These are phyloP conservation scores for Euglossa dilemma DNA, from an alignment of 1,140 invertebrate genomes.

Conservation along the genomic window DNA sequence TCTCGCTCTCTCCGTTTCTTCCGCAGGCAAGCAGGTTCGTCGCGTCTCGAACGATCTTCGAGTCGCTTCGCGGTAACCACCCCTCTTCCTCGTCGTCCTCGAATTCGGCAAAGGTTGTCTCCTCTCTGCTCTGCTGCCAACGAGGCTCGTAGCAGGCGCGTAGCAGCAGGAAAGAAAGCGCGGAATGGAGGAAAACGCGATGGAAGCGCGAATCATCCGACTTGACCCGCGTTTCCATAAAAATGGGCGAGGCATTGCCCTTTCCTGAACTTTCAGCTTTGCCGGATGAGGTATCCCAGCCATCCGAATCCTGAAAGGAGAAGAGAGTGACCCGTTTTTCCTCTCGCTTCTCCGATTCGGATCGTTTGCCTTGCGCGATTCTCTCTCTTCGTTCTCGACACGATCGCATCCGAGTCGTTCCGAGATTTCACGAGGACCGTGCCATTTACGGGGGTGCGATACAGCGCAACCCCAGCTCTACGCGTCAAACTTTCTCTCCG, in stretches of 20 bases:
- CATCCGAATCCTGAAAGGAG: constrained; percentile 72
- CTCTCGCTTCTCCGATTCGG: constrained; percentile 65
- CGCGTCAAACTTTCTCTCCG: not conserved
- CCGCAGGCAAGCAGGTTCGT: no score
- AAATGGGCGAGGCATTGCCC: constrained; percentile 77
- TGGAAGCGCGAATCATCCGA: not conserved
- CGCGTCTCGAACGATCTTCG: no score
- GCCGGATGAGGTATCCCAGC: constrained; percentile 72
- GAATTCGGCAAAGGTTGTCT: not conserved
- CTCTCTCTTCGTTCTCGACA: constrained; percentile 52
- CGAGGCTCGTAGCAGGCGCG: not conserved
- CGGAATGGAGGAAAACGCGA: not conserved
- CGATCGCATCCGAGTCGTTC: constrained; percentile 58
- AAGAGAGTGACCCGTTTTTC: constrained; percentile 76
- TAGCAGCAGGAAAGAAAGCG: not conserved
- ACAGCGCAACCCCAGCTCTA: constrained; percentile 3
- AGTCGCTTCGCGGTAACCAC: no score
- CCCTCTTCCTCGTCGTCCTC: no score
- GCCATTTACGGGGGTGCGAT: constrained; percentile 32
- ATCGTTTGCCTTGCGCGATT: constrained; percentile 49
- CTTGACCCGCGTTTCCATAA: constrained; percentile 56
- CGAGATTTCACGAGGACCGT: constrained; percentile 59
- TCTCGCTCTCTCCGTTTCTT: not conserved
- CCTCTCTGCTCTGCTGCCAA: no score
- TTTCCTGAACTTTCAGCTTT: constrained; percentile 76